phyloP scores from a whole-genome alignment of 2,888 invertebrate species.

The Hirtodrosophila cameraria region DNA sequence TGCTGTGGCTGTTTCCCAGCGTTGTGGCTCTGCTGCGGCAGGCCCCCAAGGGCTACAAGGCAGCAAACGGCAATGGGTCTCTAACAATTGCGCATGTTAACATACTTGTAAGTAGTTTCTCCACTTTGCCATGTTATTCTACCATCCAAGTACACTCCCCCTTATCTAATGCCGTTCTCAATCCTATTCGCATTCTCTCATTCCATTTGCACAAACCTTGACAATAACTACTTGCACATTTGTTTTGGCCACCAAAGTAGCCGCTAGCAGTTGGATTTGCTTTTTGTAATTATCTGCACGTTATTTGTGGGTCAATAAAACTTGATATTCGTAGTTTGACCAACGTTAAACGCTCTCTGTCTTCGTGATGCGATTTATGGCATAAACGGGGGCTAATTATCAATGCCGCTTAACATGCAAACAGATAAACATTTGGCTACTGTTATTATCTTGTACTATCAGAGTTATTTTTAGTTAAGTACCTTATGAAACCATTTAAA shows the following conservation, averaged over 20 bases:
- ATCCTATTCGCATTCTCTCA: background rate
- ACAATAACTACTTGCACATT: constrained; percentile 50
- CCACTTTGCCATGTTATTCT: constrained; percentile 65
- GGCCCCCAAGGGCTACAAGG: constrained; percentile 59
- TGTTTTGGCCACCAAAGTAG: constrained; percentile 60
- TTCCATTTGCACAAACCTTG: constrained; percentile 24
- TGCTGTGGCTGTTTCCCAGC: constrained; percentile 10
- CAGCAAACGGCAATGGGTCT: constrained; percentile 44
- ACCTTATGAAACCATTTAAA: constrained; percentile 1
- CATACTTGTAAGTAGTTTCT: constrained; percentile 79
- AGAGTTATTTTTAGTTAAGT: background rate
- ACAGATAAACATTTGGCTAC: constrained; percentile 35
- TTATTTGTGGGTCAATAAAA: constrained; percentile 79
- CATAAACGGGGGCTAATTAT: constrained; percentile 61
- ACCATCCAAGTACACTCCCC: constrained; percentile 28
- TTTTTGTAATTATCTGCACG: constrained; percentile 79
- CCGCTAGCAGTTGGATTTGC: constrained; percentile 63
- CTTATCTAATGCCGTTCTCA: background rate
- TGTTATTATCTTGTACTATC: constrained; percentile 31
- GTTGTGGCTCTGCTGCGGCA: constrained; percentile 19
- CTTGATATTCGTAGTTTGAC: constrained; percentile 70
- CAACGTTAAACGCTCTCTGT: constrained; percentile 43
- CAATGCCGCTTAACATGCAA: constrained; percentile 68
- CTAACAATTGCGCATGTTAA: constrained; percentile 77
- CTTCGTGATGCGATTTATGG: constrained; percentile 58